Evolutionary conservation across 2,888 invertebrate species (phyloP).

Genomic region (Plebejus melissa): DNA sequence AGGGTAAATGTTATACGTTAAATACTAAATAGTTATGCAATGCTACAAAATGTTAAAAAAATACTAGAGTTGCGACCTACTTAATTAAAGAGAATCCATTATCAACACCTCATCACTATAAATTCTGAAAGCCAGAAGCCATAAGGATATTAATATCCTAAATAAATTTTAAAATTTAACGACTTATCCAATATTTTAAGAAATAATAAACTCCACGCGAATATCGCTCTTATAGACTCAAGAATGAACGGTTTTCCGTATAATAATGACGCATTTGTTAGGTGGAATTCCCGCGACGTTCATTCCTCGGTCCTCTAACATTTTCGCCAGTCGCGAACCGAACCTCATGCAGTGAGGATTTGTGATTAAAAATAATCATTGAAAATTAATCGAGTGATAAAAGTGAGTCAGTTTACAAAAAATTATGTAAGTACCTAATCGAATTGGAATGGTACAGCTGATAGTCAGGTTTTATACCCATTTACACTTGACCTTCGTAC

Average conservation of each 20-base stretch:
- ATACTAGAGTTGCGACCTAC: too few species aligned
- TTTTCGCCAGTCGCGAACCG: background rate
- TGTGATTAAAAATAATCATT: background rate
- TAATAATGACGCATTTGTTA: background rate
- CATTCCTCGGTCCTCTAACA: background rate
- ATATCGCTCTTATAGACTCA: background rate
- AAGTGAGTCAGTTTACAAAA: background rate
- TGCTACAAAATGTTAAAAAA: too few species aligned
- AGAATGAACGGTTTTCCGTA: conserved; percentile 1
- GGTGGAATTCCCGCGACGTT: background rate
- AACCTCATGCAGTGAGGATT: background rate
- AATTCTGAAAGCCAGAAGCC: background rate
- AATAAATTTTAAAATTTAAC: background rate
- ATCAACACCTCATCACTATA: background rate
- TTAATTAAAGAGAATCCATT: too few species aligned
- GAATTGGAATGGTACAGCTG: background rate
- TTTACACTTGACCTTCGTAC: background rate
- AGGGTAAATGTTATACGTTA: too few species aligned
- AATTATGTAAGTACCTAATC: background rate
- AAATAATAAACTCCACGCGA: conserved; percentile 4
- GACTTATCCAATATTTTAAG: background rate
- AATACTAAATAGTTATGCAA: too few species aligned
- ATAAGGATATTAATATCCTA: background rate
- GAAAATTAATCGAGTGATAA: background rate
- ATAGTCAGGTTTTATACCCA: background rate